A percentile compares a stretch with the other conserved stretches of the same genome.
Evolutionary conservation across 2,888 invertebrate species (phyloP).

Genomic region (Eristalinus sepulchralis): DNA sequence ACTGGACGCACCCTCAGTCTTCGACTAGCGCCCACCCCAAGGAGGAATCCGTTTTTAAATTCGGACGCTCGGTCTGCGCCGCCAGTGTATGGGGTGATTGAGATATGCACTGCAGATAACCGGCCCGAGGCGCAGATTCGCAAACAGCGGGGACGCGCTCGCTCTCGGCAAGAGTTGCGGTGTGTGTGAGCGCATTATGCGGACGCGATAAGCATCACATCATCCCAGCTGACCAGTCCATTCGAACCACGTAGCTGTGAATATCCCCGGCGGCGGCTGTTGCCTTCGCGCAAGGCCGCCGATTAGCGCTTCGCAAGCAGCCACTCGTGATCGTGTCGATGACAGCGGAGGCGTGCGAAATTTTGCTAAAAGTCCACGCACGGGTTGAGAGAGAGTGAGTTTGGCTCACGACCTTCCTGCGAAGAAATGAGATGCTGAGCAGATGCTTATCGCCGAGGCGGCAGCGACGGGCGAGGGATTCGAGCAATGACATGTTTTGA

Average conservation of each 20-base stretch:
- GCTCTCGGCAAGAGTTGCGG: constrained; percentile 9
- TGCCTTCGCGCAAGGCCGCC: too few relatives aligned
- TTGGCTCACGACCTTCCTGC: neutral
- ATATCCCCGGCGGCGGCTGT: constrained; percentile 17
- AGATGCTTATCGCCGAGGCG: neutral
- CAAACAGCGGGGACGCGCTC: neutral
- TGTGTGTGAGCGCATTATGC: neutral
- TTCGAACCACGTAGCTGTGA: constrained; percentile 45
- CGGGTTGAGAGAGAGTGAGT: neutral
- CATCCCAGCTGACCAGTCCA: constrained; percentile 35
- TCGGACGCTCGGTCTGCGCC: neutral
- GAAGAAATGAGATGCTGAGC: neutral
- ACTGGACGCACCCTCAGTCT: constrained; percentile 15
- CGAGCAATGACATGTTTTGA: neutral
- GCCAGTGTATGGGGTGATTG: constrained; percentile 14
- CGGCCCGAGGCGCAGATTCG: neutral
- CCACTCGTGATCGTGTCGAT: neutral
- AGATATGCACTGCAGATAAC: constrained; percentile 31
- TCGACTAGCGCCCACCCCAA: constrained; percentile 12
- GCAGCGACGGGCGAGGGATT: neutral
- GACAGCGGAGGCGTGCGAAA: neutral
- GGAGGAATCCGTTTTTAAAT: constrained; percentile 36
- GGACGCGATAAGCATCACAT: constrained; percentile 30
- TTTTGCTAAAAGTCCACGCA: neutral
- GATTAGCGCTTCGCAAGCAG: neutral